A percentile compares a stretch with the other conserved stretches of the same genome.
Conservation (phyloP, 2,113 vertebrate genomes). For the Cyphomyrus discorhynchus region DNA sequence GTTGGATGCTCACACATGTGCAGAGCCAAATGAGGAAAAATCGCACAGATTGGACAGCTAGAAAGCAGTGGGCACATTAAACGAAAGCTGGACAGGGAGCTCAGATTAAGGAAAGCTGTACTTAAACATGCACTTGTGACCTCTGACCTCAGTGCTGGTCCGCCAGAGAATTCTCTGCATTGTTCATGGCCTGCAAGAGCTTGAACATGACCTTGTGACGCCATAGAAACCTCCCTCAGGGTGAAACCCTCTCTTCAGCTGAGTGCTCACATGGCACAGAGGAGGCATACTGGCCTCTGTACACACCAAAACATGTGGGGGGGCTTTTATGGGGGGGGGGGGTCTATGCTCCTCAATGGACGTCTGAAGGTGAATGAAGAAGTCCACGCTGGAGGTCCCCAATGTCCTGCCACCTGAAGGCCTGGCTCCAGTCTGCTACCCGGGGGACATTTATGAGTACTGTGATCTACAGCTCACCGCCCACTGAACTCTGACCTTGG, state of each 20-base stretch:
- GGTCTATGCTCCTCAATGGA: neutral
- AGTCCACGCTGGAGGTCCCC: constrained; percentile 25
- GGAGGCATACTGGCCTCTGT: neutral
- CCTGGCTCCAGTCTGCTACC: constrained; percentile 24
- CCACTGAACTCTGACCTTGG: constrained; percentile 59
- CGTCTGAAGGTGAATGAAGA: neutral
- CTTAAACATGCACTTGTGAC: constrained; percentile 2
- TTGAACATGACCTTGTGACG: neutral
- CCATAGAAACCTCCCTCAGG: neutral
- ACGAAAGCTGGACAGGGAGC: constrained; percentile 3
- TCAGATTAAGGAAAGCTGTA: neutral
- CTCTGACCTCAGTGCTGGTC: constrained; percentile 14
- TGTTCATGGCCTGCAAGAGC: neutral
- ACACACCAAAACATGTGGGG: neutral
- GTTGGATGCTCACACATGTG: neutral
- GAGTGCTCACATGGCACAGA: neutral
- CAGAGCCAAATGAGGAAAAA: neutral
- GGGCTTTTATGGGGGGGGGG: neutral
- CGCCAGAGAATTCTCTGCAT: neutral
- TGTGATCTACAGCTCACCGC: constrained; percentile 43
- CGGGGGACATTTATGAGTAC: constrained; percentile 51
- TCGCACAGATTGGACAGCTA: neutral
- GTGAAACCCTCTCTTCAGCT: neutral
- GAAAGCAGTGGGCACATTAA: neutral
- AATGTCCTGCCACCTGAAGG: constrained; percentile 27